Evolutionary conservation across 1,140 invertebrate genomes (phyloP).

Genomic region (Formica exsecta): DNA sequence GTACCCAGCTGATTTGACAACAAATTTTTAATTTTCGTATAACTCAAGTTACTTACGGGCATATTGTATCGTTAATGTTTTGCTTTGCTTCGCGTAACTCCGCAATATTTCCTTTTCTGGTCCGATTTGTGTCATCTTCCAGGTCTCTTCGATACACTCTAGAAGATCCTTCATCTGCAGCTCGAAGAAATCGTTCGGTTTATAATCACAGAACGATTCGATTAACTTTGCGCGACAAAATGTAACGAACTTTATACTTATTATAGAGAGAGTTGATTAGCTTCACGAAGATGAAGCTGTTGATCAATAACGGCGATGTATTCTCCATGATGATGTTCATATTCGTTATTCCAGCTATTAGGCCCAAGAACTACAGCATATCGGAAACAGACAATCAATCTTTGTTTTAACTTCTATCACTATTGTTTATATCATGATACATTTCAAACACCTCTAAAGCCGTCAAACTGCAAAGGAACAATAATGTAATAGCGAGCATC

Average conservation of each 20-base stretch:
- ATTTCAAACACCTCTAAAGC: conserved; percentile 11
- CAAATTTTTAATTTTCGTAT: background rate
- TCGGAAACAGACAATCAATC: background rate
- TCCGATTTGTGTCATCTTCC: background rate
- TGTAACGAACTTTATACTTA: conserved; percentile 32
- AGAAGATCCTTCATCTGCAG: conserved; percentile 22
- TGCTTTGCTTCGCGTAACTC: conserved; percentile 3
- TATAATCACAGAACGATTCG: background rate
- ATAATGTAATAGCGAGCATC: background rate
- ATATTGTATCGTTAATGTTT: background rate
- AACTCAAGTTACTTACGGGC: background rate
- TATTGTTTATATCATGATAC: too few relatives aligned
- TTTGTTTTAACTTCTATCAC: background rate
- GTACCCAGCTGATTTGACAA: background rate
- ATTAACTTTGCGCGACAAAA: background rate
- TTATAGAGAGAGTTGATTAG: conserved; percentile 21
- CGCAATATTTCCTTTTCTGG: conserved; percentile 33
- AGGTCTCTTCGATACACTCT: conserved; percentile 6
- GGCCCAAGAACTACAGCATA: background rate
- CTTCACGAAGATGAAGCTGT: conserved; percentile 9
- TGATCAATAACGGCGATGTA: background rate
- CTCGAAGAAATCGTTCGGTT: conserved; percentile 17
- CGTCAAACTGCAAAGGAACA: conserved; percentile 13
- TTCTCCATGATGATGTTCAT: conserved; percentile 32
- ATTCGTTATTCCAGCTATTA: conserved; percentile 27